phyloP scores from a whole-genome alignment of 2,797 vertebrate genomes.

The Enteromius mattozi region DNA sequence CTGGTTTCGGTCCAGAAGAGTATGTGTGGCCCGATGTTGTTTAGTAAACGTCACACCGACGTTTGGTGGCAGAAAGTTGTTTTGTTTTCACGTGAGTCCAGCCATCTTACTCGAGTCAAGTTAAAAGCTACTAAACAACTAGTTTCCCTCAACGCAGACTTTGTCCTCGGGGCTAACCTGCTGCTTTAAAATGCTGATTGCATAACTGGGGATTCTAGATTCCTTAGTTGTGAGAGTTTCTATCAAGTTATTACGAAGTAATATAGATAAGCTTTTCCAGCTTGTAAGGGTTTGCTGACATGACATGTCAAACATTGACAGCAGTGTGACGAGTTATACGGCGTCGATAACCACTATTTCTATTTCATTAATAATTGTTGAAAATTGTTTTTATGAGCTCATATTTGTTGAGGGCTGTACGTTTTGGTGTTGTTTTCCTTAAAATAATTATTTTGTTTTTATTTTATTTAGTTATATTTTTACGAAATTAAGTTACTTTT shows the following conservation, averaged over 20 bases:
- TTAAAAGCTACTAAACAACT: constrained; percentile 28
- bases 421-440: not conserved
- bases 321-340: constrained; percentile 6
- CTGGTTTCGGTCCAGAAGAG: not conserved
- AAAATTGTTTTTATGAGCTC: not conserved
- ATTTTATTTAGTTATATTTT: not conserved
- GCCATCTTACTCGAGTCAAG: constrained; percentile 28
- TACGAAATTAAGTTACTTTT: not conserved
- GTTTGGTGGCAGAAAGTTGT: constrained; percentile 33
- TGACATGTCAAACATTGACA: constrained; percentile 20
- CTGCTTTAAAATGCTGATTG: not conserved
- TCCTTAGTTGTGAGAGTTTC: not conserved
- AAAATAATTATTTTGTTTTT: not conserved
- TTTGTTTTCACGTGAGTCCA: constrained; percentile 13
- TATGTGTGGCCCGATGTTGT: not conserved
- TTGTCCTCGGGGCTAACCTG: not conserved
- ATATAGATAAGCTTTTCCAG: not conserved
- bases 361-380: not conserved
- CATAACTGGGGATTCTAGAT: not conserved
- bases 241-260: not conserved
- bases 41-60: constrained; percentile 18
- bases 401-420: not conserved
- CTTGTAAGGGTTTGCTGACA: constrained; percentile 21
- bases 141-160: not conserved
- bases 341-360: not conserved